Evolutionary conservation across 23 tunicate species (phyloP).

Genomic region (Trididemnum clinides): DNA sequence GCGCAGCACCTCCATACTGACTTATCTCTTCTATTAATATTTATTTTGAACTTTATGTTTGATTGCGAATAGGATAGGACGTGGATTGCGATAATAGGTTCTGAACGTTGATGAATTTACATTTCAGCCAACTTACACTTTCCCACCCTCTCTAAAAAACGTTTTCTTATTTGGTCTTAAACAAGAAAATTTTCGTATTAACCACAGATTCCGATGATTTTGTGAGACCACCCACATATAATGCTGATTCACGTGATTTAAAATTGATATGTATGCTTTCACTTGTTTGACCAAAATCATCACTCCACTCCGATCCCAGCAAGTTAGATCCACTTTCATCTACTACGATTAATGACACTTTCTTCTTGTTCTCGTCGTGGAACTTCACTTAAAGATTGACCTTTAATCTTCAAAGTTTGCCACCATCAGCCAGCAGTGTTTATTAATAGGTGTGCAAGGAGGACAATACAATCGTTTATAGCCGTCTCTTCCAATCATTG

Average conservation of each 20-base stretch:
- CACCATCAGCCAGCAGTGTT: too few relatives aligned
- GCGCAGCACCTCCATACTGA: not conserved
- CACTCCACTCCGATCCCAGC: not conserved
- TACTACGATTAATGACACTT: not conserved
- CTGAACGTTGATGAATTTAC: too few relatives aligned
- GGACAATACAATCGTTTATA: not conserved
- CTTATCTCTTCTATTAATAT: not conserved
- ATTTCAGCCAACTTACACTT: too few relatives aligned
- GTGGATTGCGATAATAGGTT: constrained; percentile 4
- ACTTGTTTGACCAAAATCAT: not conserved
- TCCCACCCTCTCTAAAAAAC: too few relatives aligned
- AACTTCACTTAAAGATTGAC: constrained; percentile 7
- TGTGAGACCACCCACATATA: too few relatives aligned
- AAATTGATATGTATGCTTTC: not conserved
- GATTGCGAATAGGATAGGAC: not conserved
- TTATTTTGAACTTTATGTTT: not conserved
- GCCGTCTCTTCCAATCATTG: not conserved
- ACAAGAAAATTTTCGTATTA: too few relatives aligned
- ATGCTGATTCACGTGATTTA: too few relatives aligned
- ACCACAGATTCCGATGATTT: too few relatives aligned
- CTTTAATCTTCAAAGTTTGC: not conserved
- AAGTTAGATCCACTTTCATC: not conserved
- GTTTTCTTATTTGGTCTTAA: too few relatives aligned
- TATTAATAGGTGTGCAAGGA: not conserved
- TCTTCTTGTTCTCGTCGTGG: not conserved